Conservation (phyloP, 2,797 vertebrate genomes). For the Diceros bicornis region DNA sequence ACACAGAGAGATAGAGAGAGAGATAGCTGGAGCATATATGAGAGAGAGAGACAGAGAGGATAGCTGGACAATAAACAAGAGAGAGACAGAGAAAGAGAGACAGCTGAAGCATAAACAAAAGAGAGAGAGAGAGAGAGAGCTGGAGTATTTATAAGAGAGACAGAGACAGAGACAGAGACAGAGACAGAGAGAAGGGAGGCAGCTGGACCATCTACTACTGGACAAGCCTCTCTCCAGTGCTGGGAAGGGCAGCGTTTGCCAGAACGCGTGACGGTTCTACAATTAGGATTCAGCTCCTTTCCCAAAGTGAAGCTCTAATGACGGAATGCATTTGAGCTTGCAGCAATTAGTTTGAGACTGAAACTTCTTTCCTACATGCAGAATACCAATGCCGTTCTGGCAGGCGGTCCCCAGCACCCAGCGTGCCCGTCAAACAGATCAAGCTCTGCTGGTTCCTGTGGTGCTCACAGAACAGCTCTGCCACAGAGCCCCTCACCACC, state of each 20-base stretch:
- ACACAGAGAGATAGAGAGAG: not conserved
- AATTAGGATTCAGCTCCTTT: slow-evolving; percentile 64
- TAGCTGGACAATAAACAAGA: not conserved
- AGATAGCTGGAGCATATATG: not conserved
- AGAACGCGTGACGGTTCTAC: not conserved
- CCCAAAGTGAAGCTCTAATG: slow-evolving; percentile 60
- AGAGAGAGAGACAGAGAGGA: not conserved
- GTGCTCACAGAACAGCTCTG: not conserved
- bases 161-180: not conserved
- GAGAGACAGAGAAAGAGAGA: not conserved
- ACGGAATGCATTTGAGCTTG: slow-evolving; percentile 46
- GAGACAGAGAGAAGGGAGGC: not conserved
- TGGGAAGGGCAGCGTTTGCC: not conserved
- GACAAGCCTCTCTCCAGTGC: not conserved
- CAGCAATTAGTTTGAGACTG: slow-evolving; percentile 60
- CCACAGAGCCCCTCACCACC: not conserved
- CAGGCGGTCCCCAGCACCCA: not conserved
- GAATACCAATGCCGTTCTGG: slow-evolving; percentile 49
- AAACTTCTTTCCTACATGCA: not conserved
- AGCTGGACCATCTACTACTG: no score
- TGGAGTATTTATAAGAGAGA: not conserved
- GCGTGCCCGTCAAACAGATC: not conserved
- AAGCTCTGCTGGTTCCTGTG: not conserved
- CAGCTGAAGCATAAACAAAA: not conserved
- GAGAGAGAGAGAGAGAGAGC: not conserved